Conservation (phyloP, 2,888 invertebrate species). For the Stegophylla sp. region DNA sequence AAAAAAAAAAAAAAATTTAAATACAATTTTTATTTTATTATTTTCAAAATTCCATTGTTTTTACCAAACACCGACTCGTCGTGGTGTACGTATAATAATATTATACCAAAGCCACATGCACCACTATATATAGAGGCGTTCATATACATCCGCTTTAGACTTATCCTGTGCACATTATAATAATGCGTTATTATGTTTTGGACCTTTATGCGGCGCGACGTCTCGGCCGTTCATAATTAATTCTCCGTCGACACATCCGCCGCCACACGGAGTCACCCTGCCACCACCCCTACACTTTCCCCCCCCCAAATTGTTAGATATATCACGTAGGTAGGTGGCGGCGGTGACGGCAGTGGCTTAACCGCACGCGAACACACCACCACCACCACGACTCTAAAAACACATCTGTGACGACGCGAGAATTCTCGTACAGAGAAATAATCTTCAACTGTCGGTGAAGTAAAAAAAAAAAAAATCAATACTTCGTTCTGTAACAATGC, state of each 20-base stretch:
- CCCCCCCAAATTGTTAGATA: background rate
- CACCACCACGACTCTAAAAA: conserved; percentile 1
- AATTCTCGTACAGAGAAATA: background rate
- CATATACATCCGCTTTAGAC: conserved; percentile 6
- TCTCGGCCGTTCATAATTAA: conserved; percentile 47
- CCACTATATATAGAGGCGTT: background rate
- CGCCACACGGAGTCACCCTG: no score
- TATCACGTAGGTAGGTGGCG: background rate
- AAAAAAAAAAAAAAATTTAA: conserved; percentile 6
- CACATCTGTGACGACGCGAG: background rate
- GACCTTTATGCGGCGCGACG: conserved; percentile 24
- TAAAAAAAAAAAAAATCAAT: conserved; percentile 30
- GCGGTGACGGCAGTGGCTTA: conserved; percentile 24
- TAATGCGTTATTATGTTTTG: conserved; percentile 42
- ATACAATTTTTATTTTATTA: background rate
- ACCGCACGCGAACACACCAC: background rate
- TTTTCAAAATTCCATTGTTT: background rate
- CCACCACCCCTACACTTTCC: background rate
- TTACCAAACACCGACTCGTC: background rate
- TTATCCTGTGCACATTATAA: background rate
- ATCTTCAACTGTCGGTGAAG: background rate
- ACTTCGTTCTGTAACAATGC: background rate
- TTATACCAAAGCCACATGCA: conserved; percentile 26
- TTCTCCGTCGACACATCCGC: conserved; percentile 40
- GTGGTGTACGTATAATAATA: background rate